phyloP scores from a whole-genome alignment of 1,140 invertebrate genomes.

The Drosophila lowei region DNA sequence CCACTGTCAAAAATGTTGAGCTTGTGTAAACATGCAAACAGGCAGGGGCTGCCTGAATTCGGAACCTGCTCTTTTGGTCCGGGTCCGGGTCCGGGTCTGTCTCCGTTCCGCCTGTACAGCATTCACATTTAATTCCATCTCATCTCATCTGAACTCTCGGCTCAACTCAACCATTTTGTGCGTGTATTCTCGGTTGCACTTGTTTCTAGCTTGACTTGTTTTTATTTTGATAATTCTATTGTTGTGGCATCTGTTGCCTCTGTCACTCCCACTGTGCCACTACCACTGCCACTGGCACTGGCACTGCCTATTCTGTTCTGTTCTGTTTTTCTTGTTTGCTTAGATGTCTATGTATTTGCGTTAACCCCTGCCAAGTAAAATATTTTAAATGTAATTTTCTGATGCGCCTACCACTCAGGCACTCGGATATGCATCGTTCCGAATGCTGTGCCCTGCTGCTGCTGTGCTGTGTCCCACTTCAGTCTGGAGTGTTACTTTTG shows the following conservation, averaged over 20 bases:
- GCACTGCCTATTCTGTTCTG: constrained; percentile 13
- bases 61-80: constrained; percentile 7
- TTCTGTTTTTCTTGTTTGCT: constrained; percentile 68
- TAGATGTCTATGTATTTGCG: constrained; percentile 44
- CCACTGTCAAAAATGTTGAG: constrained; percentile 69
- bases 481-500: constrained; percentile 75
- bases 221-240: constrained; percentile 48
- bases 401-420: constrained; percentile 56
- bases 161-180: constrained; percentile 52
- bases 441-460: constrained; percentile 11
- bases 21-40: constrained; percentile 34
- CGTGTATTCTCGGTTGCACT: constrained; percentile 43
- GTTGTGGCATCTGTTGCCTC: constrained; percentile 70
- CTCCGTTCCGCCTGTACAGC: too few species aligned
- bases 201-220: constrained; percentile 53
- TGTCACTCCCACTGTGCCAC: not conserved
- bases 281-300: too few species aligned
- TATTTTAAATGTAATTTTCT: constrained; percentile 76
- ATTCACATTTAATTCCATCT: constrained; percentile 53
- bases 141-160: constrained; percentile 32
- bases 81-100: constrained; percentile 1
- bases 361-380: constrained; percentile 57
- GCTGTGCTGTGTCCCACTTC: constrained; percentile 36
- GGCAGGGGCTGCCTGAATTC: constrained; percentile 15
- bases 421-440: constrained; percentile 55